Conservation (phyloP, 2,113 vertebrate species). For the Baryphthengus martii region DNA sequence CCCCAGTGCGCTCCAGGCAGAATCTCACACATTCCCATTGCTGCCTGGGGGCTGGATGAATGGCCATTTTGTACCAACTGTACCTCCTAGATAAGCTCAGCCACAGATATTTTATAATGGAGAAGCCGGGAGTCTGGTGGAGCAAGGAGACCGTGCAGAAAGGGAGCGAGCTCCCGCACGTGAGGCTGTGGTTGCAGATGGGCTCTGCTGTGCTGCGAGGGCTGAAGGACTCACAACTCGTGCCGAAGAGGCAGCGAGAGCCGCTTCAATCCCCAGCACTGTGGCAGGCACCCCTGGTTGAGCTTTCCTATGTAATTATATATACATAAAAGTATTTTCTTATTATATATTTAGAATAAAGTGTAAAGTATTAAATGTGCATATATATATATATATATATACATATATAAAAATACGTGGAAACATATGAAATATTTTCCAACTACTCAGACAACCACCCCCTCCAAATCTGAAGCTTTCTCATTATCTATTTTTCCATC, state of each 20-base stretch:
- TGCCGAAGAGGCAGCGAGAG: background rate
- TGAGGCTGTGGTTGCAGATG: background rate
- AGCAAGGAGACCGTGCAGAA: background rate
- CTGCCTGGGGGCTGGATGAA: background rate
- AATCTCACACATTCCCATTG: background rate
- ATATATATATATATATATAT: rapidly evolving
- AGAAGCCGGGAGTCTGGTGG: background rate
- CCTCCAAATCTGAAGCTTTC: background rate
- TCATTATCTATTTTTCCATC: background rate
- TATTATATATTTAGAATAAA: background rate
- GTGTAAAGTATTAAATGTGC: background rate
- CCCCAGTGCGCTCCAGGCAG: background rate
- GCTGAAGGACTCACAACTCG: background rate
- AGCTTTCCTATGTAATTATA: background rate
- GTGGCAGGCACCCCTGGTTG: background rate
- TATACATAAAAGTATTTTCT: background rate
- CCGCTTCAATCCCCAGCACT: rapidly evolving
- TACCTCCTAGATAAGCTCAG: background rate
- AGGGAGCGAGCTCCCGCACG: background rate
- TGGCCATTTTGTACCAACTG: background rate
- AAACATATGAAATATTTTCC: background rate
- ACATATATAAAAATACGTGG: too few species aligned
- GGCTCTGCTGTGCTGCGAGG: background rate
- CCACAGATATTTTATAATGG: background rate
- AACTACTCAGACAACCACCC: background rate